Evolutionary conservation across 2,888 invertebrate species (phyloP).

Genomic region (Amiota mariae): DNA sequence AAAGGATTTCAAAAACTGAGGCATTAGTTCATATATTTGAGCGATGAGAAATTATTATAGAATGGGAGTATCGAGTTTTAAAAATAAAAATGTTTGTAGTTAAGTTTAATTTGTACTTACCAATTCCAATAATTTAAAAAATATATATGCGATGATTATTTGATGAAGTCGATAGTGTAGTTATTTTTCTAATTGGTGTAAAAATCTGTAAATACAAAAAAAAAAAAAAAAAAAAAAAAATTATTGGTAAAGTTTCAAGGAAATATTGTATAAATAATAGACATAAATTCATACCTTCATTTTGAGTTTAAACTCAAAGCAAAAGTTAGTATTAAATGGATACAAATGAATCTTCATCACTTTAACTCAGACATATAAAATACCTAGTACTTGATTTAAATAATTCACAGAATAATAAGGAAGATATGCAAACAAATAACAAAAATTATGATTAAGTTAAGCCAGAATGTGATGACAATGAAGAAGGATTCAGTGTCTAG

Average conservation of each 20-base stretch:
- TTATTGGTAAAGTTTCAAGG: neutral
- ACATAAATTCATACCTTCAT: neutral
- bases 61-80: no score
- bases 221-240: neutral
- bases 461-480: slow-evolving; percentile 10
- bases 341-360: neutral
- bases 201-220: no score
- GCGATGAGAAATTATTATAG: no score
- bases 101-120: no score
- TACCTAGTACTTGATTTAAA: slow-evolving; percentile 40
- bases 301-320: neutral
- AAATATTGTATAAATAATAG: no score
- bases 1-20: no score
- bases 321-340: neutral
- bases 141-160: no score
- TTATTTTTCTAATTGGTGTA: no score
- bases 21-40: no score
- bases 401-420: slow-evolving; percentile 29
- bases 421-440: neutral
- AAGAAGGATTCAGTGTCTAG: neutral
- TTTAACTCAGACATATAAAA: neutral
- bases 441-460: slow-evolving; percentile 7
- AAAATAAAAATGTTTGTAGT: no score
- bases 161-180: no score
- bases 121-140: no score